phyloP scores from a whole-genome alignment of 2,888 invertebrate genomes.

The Acrobasis suavella region DNA sequence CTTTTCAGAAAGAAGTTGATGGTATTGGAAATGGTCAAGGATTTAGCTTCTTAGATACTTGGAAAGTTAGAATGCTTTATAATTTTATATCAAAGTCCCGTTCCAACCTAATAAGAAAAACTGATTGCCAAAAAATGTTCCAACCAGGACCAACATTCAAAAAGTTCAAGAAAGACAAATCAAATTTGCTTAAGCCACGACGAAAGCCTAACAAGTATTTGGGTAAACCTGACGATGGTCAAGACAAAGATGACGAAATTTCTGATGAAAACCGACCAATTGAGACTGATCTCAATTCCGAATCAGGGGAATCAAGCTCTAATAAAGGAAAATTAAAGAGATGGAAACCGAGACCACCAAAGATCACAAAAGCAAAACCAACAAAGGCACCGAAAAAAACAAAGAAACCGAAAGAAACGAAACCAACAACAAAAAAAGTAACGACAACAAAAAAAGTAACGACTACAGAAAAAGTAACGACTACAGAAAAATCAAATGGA shows the following conservation, averaged over 20 bases:
- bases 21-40: slow-evolving; percentile 33
- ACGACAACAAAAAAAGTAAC: too few relatives aligned
- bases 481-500: too few relatives aligned
- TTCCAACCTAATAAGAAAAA: slow-evolving; percentile 28
- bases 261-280: background rate
- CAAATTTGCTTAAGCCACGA: slow-evolving; percentile 35
- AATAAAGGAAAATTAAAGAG: background rate
- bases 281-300: background rate
- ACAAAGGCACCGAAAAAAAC: background rate
- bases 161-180: slow-evolving; percentile 24
- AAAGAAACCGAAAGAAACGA: background rate
- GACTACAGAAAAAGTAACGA: too few relatives aligned
- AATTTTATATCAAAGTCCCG: slow-evolving; percentile 47
- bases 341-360: background rate
- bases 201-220: slow-evolving; percentile 49
- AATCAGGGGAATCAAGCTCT: too few relatives aligned
- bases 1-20: slow-evolving; percentile 12
- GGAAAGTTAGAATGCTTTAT: slow-evolving; percentile 61
- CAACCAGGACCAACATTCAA: slow-evolving; percentile 41
- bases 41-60: slow-evolving; percentile 47
- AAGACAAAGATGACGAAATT: background rate
- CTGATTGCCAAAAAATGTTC: slow-evolving; percentile 55
- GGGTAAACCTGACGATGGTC: slow-evolving; percentile 30
- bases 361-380: background rate
- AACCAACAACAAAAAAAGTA: background rate